Conservation (phyloP, 2,797 vertebrate species). For the Sciaenops ocellatus region DNA sequence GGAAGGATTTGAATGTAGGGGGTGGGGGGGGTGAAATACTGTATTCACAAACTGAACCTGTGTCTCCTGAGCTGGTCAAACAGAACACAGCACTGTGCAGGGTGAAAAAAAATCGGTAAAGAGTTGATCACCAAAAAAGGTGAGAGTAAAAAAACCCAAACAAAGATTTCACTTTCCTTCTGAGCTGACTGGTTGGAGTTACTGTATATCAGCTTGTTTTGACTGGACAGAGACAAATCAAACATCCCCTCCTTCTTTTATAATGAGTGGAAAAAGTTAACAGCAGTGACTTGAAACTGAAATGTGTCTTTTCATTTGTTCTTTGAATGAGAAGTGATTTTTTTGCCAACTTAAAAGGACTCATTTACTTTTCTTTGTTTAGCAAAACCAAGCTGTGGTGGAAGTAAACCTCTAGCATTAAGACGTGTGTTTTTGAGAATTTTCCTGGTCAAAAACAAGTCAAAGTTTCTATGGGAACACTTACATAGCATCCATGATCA, state of each 20-base stretch:
- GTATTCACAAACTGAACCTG: slow-evolving; percentile 35
- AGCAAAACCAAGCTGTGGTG: not conserved
- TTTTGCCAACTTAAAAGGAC: not conserved
- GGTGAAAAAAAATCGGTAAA: not conserved
- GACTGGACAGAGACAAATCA: not conserved
- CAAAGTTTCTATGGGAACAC: slow-evolving; percentile 5
- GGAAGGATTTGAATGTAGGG: slow-evolving; percentile 48
- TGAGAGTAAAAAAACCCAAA: not conserved
- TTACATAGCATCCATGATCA: not conserved
- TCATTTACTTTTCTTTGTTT: not conserved
- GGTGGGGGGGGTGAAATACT: slow-evolving; percentile 9
- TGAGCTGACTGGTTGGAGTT: slow-evolving; percentile 8
- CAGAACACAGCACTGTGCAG: not conserved
- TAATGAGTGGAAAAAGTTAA: not conserved
- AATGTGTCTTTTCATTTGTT: not conserved
- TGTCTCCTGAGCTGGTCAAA: slow-evolving; percentile 46
- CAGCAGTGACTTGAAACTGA: not conserved
- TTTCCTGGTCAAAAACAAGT: not conserved
- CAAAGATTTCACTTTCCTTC: not conserved
- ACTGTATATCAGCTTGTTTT: slow-evolving; percentile 2
- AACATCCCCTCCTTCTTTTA: not conserved
- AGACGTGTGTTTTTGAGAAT: not conserved
- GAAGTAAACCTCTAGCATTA: not conserved
- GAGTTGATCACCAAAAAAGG: not conserved
- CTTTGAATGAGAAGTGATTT: not conserved